Evolutionary conservation across 2,888 invertebrate genomes (phyloP).

Genomic region (Micropterix aruncella): DNA sequence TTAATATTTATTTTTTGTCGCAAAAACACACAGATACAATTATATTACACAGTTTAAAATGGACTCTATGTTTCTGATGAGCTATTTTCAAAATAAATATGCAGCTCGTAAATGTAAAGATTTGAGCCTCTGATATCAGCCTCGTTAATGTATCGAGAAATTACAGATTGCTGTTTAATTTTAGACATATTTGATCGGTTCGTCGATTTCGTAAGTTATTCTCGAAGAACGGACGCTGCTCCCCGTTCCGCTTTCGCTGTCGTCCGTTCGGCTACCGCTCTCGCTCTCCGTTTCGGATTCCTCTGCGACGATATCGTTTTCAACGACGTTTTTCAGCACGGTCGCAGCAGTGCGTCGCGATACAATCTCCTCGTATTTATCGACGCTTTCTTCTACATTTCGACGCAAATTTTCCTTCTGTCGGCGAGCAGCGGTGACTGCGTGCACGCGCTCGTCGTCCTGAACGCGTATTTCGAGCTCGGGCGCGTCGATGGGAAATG

Average conservation of each 20-base stretch:
- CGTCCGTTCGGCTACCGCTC: neutral
- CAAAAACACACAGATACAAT: too few species aligned
- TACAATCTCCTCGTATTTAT: slow-evolving; percentile 26
- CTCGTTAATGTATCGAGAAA: slow-evolving; percentile 1
- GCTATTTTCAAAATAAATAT: too few species aligned
- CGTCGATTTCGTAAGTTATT: slow-evolving; percentile 38
- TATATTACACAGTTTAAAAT: too few species aligned
- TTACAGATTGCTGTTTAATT: neutral
- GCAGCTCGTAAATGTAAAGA: too few species aligned
- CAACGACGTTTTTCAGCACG: neutral
- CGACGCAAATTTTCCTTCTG: slow-evolving; percentile 19
- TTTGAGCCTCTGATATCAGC: neutral
- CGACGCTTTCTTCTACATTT: slow-evolving; percentile 35
- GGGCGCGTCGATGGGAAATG: slow-evolving; percentile 74
- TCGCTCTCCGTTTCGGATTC: neutral
- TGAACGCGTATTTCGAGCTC: slow-evolving; percentile 12
- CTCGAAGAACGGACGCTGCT: neutral
- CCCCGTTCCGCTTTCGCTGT: neutral
- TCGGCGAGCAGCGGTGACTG: slow-evolving; percentile 9
- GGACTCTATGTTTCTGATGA: too few species aligned
- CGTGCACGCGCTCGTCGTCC: slow-evolving; percentile 9
- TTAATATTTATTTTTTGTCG: too few species aligned
- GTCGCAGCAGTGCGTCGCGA: slow-evolving; percentile 15
- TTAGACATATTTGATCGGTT: slow-evolving; percentile 19
- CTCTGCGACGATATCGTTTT: too few species aligned